These are phyloP conservation scores for Erythrocebus patas DNA, from an alignment of 2,113 vertebrate genomes.

Conservation along the genomic window DNA sequence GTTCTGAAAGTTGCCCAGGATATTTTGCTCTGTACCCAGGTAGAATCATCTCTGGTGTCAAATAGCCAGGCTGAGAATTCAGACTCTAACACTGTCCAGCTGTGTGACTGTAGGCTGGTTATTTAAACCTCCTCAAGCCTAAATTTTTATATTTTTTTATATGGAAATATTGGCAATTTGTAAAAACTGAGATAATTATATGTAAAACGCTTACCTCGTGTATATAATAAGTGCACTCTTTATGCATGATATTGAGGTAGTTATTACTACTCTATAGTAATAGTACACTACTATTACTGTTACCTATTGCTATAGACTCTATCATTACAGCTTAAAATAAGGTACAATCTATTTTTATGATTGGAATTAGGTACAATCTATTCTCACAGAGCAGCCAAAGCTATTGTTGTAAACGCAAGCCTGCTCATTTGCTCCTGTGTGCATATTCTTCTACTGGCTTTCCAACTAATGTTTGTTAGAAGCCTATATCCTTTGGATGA, in stretches of 20 bases:
- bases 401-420: not conserved
- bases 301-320: not conserved
- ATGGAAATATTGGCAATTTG: not conserved
- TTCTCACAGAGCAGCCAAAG: not conserved
- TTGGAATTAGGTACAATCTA: not conserved
- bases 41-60: not conserved
- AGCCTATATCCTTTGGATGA: not conserved
- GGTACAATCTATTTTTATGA: not conserved
- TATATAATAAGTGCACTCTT: not conserved
- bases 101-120: not conserved
- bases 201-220: not conserved
- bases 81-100: not conserved
- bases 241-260: not conserved
- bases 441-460: not conserved
- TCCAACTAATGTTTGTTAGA: not conserved
- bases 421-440: not conserved
- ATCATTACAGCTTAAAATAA: not conserved
- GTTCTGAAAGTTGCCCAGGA: not conserved
- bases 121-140: not conserved
- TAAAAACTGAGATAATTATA: not conserved
- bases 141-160: constrained; percentile 5
- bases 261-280: not conserved
- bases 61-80: not conserved
- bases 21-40: not conserved
- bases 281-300: not conserved